These are phyloP conservation scores for Scaptomyza tumidula DNA, from an alignment of 2,888 invertebrate species.

Conservation along the genomic window DNA sequence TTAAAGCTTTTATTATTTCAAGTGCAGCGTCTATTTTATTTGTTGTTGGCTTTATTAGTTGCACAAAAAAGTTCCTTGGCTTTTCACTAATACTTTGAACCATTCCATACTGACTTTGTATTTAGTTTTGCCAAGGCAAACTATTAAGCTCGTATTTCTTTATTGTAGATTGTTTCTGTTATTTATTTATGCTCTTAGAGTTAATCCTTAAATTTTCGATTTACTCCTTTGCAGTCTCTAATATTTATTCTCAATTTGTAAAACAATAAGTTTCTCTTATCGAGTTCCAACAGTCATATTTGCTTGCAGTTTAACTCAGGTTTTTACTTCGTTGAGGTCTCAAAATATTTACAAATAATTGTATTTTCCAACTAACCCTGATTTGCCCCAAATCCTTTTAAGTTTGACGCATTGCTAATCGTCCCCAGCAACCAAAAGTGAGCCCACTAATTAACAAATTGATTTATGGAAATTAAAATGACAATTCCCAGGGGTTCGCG, in stretches of 20 bases:
- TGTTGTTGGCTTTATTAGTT: conserved; percentile 24
- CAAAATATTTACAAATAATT: not conserved
- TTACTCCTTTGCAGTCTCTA: too few relatives aligned
- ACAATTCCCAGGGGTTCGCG: conserved; percentile 64
- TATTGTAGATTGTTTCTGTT: conserved; percentile 28
- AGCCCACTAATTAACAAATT: conserved; percentile 82
- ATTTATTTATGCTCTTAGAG: conserved; percentile 11
- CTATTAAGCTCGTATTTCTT: conserved; percentile 11
- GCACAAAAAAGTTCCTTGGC: not conserved
- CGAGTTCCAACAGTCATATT: too few relatives aligned
- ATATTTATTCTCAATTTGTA: too few relatives aligned
- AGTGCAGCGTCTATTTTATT: conserved; percentile 52
- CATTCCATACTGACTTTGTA: not conserved
- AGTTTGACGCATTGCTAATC: conserved; percentile 54
- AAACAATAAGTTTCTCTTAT: too few relatives aligned
- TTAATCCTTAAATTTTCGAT: not conserved
- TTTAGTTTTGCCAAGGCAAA: not conserved
- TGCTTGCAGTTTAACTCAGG: not conserved
- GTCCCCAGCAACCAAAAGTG: conserved; percentile 61
- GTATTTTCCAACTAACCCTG: conserved; percentile 3
- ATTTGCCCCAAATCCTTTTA: conserved; percentile 6
- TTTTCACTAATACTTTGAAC: not conserved
- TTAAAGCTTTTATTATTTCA: conserved; percentile 64
- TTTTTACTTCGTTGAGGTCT: not conserved
- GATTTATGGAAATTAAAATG: conserved; percentile 82